Evolutionary conservation across 2,113 vertebrate genomes (phyloP).

Genomic region (Prinia subflava): DNA sequence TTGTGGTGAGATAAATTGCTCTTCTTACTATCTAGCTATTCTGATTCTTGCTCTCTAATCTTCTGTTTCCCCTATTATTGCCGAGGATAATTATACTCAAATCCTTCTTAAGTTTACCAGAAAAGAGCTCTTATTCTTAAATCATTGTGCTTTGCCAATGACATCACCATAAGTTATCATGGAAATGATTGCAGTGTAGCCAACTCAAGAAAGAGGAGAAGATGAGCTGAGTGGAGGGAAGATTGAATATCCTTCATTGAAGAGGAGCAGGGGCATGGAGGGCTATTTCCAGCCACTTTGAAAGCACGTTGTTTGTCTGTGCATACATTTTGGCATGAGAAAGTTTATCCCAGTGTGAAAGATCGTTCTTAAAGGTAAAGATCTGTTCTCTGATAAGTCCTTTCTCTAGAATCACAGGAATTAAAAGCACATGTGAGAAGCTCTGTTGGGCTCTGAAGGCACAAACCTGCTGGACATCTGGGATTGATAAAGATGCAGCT

Average conservation of each 20-base stretch:
- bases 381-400: slow-evolving; percentile 38
- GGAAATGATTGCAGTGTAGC: slow-evolving; percentile 1
- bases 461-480: slow-evolving; percentile 81
- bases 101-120: neutral
- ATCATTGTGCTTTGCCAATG: neutral
- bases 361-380: slow-evolving; percentile 39
- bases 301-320: slow-evolving; percentile 1
- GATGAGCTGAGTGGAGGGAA: neutral
- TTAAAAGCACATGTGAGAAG: slow-evolving; percentile 68
- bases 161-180: neutral
- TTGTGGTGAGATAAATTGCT: neutral
- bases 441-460: slow-evolving; percentile 22
- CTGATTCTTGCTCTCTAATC: neutral
- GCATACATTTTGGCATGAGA: slow-evolving; percentile 26
- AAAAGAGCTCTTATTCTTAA: neutral
- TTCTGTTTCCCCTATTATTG: slow-evolving; percentile 2
- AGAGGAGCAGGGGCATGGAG: neutral
- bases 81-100: neutral
- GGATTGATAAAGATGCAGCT: slow-evolving; percentile 82
- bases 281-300: neutral
- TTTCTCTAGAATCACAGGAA: slow-evolving; percentile 41
- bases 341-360: slow-evolving; percentile 36
- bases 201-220: neutral
- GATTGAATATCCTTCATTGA: neutral
- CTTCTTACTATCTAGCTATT: neutral